A percentile compares a stretch with the other conserved stretches of the same genome.
Conservation (phyloP, 2,797 vertebrate species). For the Syngnathus acus region DNA sequence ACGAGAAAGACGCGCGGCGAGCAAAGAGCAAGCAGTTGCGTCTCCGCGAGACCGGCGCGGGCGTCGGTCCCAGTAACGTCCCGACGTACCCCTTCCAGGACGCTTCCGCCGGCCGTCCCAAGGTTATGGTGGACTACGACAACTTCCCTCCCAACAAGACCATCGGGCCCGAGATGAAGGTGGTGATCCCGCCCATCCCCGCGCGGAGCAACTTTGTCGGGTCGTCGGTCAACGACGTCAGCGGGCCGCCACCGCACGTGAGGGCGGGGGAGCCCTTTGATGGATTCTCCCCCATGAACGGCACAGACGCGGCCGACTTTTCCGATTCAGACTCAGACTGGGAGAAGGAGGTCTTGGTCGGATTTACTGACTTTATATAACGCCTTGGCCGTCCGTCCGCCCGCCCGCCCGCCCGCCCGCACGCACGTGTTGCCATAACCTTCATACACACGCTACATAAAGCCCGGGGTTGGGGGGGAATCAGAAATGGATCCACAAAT, state of each 20-base stretch:
- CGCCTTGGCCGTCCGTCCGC: too few species aligned
- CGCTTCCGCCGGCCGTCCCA: constrained; percentile 10
- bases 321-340: constrained; percentile 74
- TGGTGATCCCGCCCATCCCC: constrained; percentile 68
- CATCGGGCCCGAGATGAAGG: constrained; percentile 68
- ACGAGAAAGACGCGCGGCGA: not conserved
- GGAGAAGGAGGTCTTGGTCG: constrained; percentile 68
- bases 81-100: constrained; percentile 46
- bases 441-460: not conserved
- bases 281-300: constrained; percentile 67
- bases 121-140: constrained; percentile 68
- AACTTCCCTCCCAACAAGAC: constrained; percentile 75
- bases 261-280: constrained; percentile 35
- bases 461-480: too few species aligned
- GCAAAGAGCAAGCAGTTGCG: constrained; percentile 37
- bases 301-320: constrained; percentile 52
- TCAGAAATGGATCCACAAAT: too few species aligned
- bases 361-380: constrained; percentile 57
- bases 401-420: too few species aligned
- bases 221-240: constrained; percentile 45
- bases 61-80: constrained; percentile 40
- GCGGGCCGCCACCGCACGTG: constrained; percentile 34
- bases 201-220: constrained; percentile 48
- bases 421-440: too few species aligned
- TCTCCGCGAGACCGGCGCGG: constrained; percentile 31